phyloP scores from a whole-genome alignment of 2,797 vertebrate species.

The Dipus sagitta region DNA sequence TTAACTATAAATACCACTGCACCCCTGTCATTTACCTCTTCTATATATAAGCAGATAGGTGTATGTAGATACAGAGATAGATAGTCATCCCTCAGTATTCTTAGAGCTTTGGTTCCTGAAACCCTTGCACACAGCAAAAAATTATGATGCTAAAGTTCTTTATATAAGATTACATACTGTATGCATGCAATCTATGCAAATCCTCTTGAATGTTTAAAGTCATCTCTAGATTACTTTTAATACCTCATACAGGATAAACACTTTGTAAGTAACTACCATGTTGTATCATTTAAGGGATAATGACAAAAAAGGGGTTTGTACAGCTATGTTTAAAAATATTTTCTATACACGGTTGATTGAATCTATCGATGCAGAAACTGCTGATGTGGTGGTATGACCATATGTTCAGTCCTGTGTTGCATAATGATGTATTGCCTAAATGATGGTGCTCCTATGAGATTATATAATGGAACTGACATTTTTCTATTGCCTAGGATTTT shows the following conservation, averaged over 20 bases:
- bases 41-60: neutral
- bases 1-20: no score
- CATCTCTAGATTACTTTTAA: neutral
- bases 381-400: neutral
- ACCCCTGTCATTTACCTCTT: neutral
- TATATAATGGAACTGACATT: neutral
- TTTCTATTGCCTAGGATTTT: neutral
- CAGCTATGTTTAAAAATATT: neutral
- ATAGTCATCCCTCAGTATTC: no score
- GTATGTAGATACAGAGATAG: no score
- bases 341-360: neutral
- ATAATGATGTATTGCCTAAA: neutral
- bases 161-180: neutral
- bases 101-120: neutral
- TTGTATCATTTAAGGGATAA: neutral
- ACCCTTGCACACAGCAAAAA: neutral
- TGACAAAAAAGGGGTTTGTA: neutral
- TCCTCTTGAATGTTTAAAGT: neutral
- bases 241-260: neutral
- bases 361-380: neutral
- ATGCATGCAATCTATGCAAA: neutral
- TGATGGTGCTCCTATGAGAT: neutral
- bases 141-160: neutral
- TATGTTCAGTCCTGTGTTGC: neutral
- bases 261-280: neutral